Evolutionary conservation across 2,888 invertebrate genomes (phyloP), one percentile per base, ranked within the genome.

Genomic region (Acanthosepion lycidas): DNA sequence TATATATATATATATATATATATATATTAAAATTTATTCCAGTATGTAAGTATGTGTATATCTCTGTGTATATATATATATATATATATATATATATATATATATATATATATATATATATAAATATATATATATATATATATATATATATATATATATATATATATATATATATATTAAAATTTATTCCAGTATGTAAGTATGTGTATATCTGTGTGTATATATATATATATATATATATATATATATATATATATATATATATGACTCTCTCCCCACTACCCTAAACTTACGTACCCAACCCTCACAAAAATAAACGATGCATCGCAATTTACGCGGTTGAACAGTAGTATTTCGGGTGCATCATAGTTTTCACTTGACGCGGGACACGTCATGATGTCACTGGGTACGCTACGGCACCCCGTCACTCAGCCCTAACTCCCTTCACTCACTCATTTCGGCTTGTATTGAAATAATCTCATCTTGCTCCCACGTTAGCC

Each of bases 301-400:
- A 20, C 18, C n/a, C n/a, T 33, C n/a, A 9, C 12, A 78, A 78
- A 78, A n/a, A 78, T 78, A 33, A 78, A 78, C n/a, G 78, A 78
- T 33, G 78, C 78, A 78, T n/a, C 78, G 78, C 78, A 18, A n/a
- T 78, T 78, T 78, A 33, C 78, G 78, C n/a, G 78, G 78, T n/a
- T 78, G 78, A 78, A 78, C n/a, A 33, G 33, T 78, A n/a, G 78
- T 78, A 15, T 33, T 59, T n/a, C 64, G 23, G 23, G 78, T 78
- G 78, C 78, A 78, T n/a, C 78, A 78, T 78, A 78, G 78, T 78
- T n/a, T 78, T 78, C 12, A n/a, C 78, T 78, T 78, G n/a, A 78
- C 78, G 78, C 78, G 12, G 33, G 78, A 78, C 78, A 78, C 78
- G n/a, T 12, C n/a, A 78, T 8, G n/a, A 78, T 33, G 78, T 78